Conservation (phyloP, 2,113 vertebrate genomes). For the Entelurus aequoreus region DNA sequence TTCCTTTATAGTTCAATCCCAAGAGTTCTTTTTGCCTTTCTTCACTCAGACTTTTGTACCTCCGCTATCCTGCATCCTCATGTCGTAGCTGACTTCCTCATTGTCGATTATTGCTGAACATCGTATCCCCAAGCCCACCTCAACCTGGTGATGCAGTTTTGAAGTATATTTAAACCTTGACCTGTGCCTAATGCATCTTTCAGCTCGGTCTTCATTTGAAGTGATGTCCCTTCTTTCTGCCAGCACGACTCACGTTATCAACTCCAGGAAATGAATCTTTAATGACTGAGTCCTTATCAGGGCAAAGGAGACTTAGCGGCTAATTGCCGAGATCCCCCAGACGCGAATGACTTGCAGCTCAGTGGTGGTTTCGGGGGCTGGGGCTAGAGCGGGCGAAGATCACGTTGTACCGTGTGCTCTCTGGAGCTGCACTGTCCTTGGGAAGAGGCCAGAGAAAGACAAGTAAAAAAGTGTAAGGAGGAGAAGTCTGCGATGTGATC, state of each 20-base stretch:
- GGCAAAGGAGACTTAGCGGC: constrained; percentile 72
- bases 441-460: constrained; percentile 57
- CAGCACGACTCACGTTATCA: constrained; percentile 64
- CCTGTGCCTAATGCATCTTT: constrained; percentile 50
- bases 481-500: constrained; percentile 21
- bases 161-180: constrained; percentile 17
- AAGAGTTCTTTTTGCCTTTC: constrained; percentile 45
- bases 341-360: constrained; percentile 51
- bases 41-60: constrained; percentile 49
- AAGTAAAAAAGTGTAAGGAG: constrained; percentile 31
- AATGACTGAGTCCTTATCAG: constrained; percentile 76
- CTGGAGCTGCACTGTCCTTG: constrained; percentile 64
- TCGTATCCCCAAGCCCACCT: background rate
- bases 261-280: constrained; percentile 70
- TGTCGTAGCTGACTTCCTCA: background rate
- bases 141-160: constrained; percentile 3
- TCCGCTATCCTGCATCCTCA: constrained; percentile 36
- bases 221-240: constrained; percentile 50
- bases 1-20: constrained; percentile 54
- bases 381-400: constrained; percentile 49
- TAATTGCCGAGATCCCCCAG: constrained; percentile 76
- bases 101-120: background rate
- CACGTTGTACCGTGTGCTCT: constrained; percentile 49
- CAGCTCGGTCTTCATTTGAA: constrained; percentile 38
- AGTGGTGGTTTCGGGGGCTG: constrained; percentile 45